phyloP scores from a whole-genome alignment of 2,113 vertebrate species.

The Strix aluco region DNA sequence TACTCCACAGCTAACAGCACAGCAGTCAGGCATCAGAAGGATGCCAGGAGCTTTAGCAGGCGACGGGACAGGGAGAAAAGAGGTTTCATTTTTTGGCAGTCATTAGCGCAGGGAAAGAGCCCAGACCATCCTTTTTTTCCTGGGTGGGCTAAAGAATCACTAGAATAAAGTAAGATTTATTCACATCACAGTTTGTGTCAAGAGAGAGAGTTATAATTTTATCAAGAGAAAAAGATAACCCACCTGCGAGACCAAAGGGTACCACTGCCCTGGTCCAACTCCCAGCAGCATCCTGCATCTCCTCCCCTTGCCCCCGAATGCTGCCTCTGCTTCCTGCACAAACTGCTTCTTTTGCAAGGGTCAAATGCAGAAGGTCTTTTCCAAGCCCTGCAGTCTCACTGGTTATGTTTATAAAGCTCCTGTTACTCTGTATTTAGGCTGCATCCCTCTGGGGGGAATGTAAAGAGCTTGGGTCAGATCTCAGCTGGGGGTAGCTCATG shows the following conservation, averaged over 20 bases:
- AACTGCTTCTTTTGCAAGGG: rapidly evolving
- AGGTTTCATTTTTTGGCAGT: rapidly evolving
- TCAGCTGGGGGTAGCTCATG: background rate
- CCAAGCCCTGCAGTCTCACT: background rate
- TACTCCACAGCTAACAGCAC: background rate
- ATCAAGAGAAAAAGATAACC: background rate
- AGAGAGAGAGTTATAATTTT: background rate
- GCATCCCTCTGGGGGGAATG: background rate
- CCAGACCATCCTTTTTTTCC: background rate
- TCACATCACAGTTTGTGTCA: rapidly evolving
- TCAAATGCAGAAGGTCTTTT: background rate
- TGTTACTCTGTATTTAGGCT: background rate
- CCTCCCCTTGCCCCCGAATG: background rate
- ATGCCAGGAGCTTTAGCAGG: background rate
- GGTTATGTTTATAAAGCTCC: background rate
- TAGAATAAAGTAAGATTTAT: background rate
- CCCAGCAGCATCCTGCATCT: background rate
- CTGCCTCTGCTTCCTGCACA: background rate
- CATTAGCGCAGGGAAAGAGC: background rate
- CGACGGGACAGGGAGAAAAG: background rate
- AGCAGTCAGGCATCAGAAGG: background rate
- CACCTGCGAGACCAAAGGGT: rapidly evolving
- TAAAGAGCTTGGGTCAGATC: background rate
- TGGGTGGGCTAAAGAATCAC: background rate
- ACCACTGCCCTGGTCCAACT: background rate